Percentiles rank a stretch among this genome's conserved stretches.
phyloP scores from a whole-genome alignment of 2,113 vertebrate species.

The Numida meleagris region DNA sequence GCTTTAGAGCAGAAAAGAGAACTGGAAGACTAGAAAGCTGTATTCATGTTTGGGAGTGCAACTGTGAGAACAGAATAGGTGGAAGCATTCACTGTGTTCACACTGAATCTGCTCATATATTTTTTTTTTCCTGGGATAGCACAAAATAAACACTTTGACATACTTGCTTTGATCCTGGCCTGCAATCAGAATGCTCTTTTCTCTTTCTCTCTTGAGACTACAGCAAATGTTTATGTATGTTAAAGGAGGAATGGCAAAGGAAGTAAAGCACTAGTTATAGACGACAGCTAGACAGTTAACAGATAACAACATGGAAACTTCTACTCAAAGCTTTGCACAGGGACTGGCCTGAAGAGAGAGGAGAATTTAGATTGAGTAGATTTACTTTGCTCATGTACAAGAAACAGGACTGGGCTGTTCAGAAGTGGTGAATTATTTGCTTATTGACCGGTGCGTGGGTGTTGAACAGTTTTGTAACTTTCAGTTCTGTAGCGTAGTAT shows the following conservation, averaged over 20 bases:
- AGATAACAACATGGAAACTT: neutral
- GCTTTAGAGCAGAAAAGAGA: neutral
- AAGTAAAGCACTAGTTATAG: neutral
- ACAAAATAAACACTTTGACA: neutral
- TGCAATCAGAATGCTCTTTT: neutral
- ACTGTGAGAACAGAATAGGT: neutral
- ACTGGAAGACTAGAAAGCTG: neutral
- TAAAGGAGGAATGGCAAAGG: neutral
- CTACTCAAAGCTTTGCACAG: neutral
- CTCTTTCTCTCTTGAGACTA: neutral
- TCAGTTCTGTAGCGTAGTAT: neutral
- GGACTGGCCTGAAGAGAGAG: neutral
- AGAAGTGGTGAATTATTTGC: neutral
- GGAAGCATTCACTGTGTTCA: neutral
- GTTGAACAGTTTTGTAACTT: neutral
- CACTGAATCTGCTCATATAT: neutral
- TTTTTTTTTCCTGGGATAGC: neutral
- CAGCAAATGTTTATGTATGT: neutral
- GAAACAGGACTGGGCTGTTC: neutral
- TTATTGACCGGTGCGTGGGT: neutral
- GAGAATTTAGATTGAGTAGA: neutral
- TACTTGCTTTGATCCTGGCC: conserved; percentile 14
- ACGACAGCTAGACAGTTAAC: neutral
- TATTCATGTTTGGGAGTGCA: neutral
- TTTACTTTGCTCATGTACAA: neutral